Evolutionary conservation across 2,113 vertebrate genomes (phyloP).

Genomic region (Mustela lutreola): DNA sequence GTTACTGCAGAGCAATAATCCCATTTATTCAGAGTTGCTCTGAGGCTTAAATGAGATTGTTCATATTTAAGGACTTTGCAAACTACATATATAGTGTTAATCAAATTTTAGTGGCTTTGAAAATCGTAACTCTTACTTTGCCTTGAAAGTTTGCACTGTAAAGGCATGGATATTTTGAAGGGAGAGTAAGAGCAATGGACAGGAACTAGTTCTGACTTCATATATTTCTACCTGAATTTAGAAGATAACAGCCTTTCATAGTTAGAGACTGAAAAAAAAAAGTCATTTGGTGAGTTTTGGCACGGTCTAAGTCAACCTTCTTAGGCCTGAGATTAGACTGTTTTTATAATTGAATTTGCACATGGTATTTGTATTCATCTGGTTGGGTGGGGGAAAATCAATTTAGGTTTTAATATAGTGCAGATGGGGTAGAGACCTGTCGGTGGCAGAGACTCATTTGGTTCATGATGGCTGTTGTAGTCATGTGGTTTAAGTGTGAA

Average conservation of each 20-base stretch:
- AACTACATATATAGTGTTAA: not conserved
- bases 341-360: slow-evolving; percentile 41
- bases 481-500: slow-evolving; percentile 25
- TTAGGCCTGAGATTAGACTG: not conserved
- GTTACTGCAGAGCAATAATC: not conserved
- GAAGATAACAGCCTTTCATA: not conserved
- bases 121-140: slow-evolving; percentile 35
- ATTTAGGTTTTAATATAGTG: not conserved
- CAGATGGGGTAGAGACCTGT: not conserved
- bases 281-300: not conserved
- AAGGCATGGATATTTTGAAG: not conserved
- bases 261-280: not conserved
- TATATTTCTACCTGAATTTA: slow-evolving; percentile 36
- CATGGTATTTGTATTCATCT: slow-evolving; percentile 24
- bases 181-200: not conserved
- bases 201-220: not conserved
- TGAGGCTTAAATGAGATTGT: not conserved
- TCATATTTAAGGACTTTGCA: slow-evolving; percentile 41
- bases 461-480: not conserved
- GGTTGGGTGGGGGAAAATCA: slow-evolving; percentile 30
- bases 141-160: slow-evolving; percentile 11
- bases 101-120: slow-evolving; percentile 47
- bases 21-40: not conserved
- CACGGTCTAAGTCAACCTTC: not conserved
- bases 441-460: not conserved